Base-by-base conservation (phyloP, 2,113 vertebrate species). In the Circaetus cinerascens region DNA sequence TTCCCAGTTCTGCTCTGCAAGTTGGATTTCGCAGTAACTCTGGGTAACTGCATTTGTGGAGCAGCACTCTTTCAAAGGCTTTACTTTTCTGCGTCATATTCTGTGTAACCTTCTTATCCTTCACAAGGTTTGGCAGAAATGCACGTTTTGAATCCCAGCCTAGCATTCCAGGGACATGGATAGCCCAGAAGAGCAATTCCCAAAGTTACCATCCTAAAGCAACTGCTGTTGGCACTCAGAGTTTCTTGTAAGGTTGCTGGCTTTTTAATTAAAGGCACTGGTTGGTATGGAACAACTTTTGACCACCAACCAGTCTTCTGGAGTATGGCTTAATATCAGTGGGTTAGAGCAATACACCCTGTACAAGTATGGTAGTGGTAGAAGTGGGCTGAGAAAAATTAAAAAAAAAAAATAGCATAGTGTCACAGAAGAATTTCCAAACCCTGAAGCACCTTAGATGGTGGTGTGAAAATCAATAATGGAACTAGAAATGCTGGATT, bases 101-200 rank as follows among this genome's bases (percentile, higher is more conserved):
- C 67, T 80, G 11, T 53, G 55, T 76, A 74, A 51, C 59, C 67
- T 90, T 80, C 71, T 86, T 88, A 79, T 56, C 25, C 67, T 43
- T 94, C 79, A 82, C 46, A 90, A 90, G 21, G 4, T 77, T 71
- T 92, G 72, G 75, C 82, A 96, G 88, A 92, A 96, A 90, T 73
- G 55, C 41, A 71, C 0, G 7, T 76, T 93, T 86, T 73, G 75
- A 91, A 80, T 69, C 48, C 45, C 41, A 83, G 50, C 29, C 67
- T 23, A 69, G 50, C 59, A 53, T 88, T 95, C 55, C 67, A 46
- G 79, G 45, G 59, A 53, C 50, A 66, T 17, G 27, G 88, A 56
- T 48, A 84, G 57, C 21, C 45, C 86, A 91, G 88, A 91, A 95
- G 67, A 86, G n/a, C 83, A 83, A 56, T 90, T 95, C 86, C 53